phyloP scores from a whole-genome alignment of 2,797 vertebrate genomes.

The Pseudochirops corinnae region DNA sequence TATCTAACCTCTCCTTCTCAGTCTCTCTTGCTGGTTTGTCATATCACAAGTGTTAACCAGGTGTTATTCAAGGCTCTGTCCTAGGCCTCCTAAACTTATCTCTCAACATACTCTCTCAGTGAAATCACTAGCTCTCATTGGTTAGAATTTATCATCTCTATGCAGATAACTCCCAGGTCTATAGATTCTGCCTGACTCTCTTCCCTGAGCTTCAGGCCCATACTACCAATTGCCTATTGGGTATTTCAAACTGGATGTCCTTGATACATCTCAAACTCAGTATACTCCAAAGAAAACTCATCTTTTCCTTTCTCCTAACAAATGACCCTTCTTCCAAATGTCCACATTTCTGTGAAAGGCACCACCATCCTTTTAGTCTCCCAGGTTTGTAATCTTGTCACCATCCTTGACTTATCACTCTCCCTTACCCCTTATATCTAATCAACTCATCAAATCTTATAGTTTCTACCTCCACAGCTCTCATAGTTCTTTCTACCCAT shows the following conservation, averaged over 20 bases:
- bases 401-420: background rate
- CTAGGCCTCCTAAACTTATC: background rate
- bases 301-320: background rate
- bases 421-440: background rate
- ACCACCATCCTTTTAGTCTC: background rate
- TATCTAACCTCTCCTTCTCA: background rate
- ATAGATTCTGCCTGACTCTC: background rate
- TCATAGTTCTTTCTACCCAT: background rate
- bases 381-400: background rate
- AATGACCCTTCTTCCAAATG: background rate
- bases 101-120: background rate
- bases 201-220: background rate
- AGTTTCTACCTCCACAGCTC: background rate
- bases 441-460: background rate
- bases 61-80: background rate
- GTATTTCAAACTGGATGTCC: background rate
- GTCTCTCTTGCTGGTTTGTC: background rate
- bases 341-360: background rate
- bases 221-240: background rate
- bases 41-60: background rate
- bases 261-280: background rate
- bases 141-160: background rate
- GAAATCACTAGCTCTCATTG: background rate
- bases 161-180: background rate
- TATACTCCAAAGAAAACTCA: background rate